Percentiles rank a stretch among this genome's conserved stretches.
Evolutionary conservation across 2,113 vertebrate species (phyloP).

Genomic region (Suricata suricatta): DNA sequence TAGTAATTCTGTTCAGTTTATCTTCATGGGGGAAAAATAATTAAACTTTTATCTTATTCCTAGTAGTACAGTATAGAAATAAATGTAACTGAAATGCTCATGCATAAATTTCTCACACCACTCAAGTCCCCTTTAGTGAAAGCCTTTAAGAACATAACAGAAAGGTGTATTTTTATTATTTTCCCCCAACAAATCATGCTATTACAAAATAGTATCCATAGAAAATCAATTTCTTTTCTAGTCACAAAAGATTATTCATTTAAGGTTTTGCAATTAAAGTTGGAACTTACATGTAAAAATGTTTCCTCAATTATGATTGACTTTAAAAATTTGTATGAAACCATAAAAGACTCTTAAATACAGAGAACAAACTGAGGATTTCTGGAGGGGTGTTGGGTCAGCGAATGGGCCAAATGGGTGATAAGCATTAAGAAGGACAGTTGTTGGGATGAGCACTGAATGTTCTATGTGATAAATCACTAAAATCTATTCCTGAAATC

Average conservation of each 20-base stretch:
- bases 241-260: background rate
- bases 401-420: too few species aligned
- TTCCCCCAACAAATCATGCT: background rate
- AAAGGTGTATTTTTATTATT: background rate
- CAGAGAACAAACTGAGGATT: too few species aligned
- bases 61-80: background rate
- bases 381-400: too few species aligned
- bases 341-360: too few species aligned
- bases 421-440: too few species aligned
- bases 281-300: background rate
- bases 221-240: background rate
- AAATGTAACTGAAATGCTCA: conserved; percentile 47
- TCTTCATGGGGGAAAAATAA: conserved; percentile 34
- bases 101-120: background rate
- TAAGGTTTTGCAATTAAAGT: background rate
- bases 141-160: background rate
- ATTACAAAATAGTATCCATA: background rate
- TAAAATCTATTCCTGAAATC: too few species aligned
- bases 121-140: background rate
- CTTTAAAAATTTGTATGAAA: background rate
- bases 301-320: background rate
- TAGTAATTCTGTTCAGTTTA: conserved; percentile 48
- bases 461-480: too few species aligned
- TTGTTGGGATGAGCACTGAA: too few species aligned
- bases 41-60: conserved; percentile 67